phyloP scores from a whole-genome alignment of 2,113 vertebrate species.

The Percina caprodes region DNA sequence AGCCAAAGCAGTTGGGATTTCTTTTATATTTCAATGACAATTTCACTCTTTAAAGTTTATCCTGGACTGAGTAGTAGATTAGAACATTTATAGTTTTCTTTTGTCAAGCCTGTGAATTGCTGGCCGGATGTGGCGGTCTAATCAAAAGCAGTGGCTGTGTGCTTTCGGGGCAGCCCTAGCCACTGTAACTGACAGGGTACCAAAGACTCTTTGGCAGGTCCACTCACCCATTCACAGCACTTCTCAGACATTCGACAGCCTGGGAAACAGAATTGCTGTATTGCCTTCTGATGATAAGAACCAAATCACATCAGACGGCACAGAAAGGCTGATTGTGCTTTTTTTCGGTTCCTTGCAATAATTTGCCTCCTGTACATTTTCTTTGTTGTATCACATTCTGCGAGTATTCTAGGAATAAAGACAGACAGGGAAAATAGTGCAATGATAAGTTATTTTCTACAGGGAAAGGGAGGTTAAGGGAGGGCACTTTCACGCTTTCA shows the following conservation, averaged over 20 bases:
- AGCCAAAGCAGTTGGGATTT: conserved; percentile 25
- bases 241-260: conserved; percentile 55
- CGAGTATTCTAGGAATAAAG: conserved; percentile 18
- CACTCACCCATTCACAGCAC: conserved; percentile 70
- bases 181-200: conserved; percentile 69
- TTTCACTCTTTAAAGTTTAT: conserved; percentile 42
- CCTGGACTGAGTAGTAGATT: conserved; percentile 31
- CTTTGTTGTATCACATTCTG: conserved; percentile 42
- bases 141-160: conserved; percentile 47
- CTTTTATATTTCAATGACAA: conserved; percentile 18
- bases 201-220: conserved; percentile 73
- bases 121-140: conserved; percentile 34
- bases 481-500: conserved; percentile 10
- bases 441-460: conserved; percentile 2
- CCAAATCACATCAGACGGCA: conserved; percentile 56
- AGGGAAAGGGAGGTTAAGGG: conserved; percentile 16
- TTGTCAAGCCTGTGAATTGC: conserved; percentile 57
- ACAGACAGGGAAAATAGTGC: not conserved
- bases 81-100: conserved; percentile 44
- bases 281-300: conserved; percentile 71
- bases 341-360: conserved; percentile 5
- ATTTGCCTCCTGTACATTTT: conserved; percentile 46
- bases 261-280: conserved; percentile 64
- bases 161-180: conserved; percentile 44
- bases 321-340: conserved; percentile 41